Percentiles rank a stretch among this genome's conserved stretches.
These are phyloP conservation scores for Stigmatopora argus DNA, from an alignment of 2,113 vertebrate species.

Conservation along the genomic window DNA sequence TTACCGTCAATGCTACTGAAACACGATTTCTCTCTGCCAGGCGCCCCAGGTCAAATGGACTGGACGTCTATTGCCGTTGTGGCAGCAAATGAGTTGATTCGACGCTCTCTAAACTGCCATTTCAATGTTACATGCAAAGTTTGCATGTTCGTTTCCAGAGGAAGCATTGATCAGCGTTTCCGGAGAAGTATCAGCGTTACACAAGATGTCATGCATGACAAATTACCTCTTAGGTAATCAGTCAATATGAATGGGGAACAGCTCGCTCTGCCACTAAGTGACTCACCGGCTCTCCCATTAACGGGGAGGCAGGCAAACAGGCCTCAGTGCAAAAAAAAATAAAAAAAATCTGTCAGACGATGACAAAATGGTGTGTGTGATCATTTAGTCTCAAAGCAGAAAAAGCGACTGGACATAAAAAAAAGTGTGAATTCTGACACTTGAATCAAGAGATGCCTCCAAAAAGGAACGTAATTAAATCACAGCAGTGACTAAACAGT, in stretches of 20 bases:
- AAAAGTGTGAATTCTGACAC: not conserved
- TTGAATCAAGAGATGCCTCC: not conserved
- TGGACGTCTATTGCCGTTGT: too few relatives aligned
- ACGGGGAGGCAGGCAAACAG: not conserved
- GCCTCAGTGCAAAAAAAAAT: not conserved
- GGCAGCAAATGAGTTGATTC: not conserved
- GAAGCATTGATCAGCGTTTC: slow-evolving; percentile 17
- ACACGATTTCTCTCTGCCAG: too few relatives aligned
- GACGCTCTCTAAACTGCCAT: not conserved
- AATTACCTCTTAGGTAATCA: slow-evolving; percentile 10
- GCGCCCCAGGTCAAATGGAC: too few relatives aligned
- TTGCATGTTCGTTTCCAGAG: not conserved
- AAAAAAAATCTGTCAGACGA: not conserved
- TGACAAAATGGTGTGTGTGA: slow-evolving; percentile 2
- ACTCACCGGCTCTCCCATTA: slow-evolving; percentile 1
- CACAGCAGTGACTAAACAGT: not conserved
- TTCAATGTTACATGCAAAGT: slow-evolving; percentile 14
- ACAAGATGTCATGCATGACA: slow-evolving; percentile 9
- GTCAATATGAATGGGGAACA: slow-evolving; percentile 10
- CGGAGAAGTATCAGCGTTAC: slow-evolving; percentile 9
- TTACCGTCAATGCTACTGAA: too few relatives aligned
- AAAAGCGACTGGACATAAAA: not conserved
- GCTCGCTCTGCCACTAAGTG: not conserved
- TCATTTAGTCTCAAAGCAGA: not conserved
- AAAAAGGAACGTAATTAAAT: not conserved